Percentiles rank a stretch among this genome's conserved stretches.
Conservation (phyloP, 1,140 invertebrate species). For the Babylonia areolata region DNA sequence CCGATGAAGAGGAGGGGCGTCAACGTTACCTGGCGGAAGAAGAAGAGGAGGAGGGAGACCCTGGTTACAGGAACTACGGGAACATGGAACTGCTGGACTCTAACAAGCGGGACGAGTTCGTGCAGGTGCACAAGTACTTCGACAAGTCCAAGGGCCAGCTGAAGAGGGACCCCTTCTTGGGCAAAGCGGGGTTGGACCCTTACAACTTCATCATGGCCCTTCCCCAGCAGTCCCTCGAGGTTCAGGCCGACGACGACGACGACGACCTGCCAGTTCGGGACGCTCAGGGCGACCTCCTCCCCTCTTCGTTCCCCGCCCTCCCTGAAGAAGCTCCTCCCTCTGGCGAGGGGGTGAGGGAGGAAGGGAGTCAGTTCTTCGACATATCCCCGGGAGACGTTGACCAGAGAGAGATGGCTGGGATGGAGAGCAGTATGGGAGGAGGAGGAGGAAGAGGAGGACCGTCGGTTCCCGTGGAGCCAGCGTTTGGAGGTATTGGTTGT, state of each 20-base stretch:
- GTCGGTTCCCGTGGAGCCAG: too few relatives aligned
- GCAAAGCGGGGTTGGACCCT: not conserved
- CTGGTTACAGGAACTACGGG: not conserved
- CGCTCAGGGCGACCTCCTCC: not conserved
- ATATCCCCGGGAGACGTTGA: not conserved
- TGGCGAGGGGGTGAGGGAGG: not conserved
- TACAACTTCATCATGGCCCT: conserved; percentile 33
- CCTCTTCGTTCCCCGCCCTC: not conserved
- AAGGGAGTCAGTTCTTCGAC: conserved; percentile 1
- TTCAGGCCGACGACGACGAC: not conserved
- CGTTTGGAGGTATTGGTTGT: too few relatives aligned
- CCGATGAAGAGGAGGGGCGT: not conserved
- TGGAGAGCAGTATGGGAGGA: conserved; percentile 18
- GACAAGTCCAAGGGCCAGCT: conserved; percentile 59
- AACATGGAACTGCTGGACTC: conserved; percentile 43
- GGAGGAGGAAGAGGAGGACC: not conserved
- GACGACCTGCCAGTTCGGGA: not conserved
- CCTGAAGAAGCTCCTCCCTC: not conserved
- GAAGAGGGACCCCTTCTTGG: conserved; percentile 51
- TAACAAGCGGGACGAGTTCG: conserved; percentile 65
- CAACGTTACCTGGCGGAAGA: not conserved
- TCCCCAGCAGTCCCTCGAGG: not conserved
- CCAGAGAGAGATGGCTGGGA: not conserved
- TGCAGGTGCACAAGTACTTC: conserved; percentile 67
- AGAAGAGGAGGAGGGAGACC: not conserved